These are phyloP conservation scores for Chloropsis cyanopogon DNA, from an alignment of 2,113 vertebrate genomes.

Conservation along the genomic window DNA sequence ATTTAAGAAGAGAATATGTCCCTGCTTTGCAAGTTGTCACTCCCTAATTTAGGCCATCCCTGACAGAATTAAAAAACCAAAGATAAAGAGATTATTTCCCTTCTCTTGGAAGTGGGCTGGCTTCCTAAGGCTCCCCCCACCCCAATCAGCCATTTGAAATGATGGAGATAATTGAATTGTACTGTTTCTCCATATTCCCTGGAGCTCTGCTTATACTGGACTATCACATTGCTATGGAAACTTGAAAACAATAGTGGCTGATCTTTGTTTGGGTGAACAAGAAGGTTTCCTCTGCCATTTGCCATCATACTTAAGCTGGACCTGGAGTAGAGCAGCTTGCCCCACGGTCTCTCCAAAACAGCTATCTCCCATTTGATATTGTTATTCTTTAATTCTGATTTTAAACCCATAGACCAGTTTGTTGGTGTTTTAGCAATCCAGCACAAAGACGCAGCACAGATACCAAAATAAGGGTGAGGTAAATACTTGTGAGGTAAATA, in stretches of 20 bases:
- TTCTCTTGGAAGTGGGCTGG: slow-evolving; percentile 55
- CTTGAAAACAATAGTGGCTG: background rate
- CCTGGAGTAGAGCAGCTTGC: background rate
- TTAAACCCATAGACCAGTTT: background rate
- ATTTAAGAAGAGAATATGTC: slow-evolving; percentile 73
- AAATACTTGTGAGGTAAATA: background rate
- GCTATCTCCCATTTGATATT: background rate
- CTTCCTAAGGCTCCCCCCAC: slow-evolving; percentile 42
- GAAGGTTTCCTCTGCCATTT: slow-evolving; percentile 7
- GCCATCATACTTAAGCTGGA: background rate
- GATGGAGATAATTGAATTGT: slow-evolving; percentile 73
- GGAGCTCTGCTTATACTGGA: slow-evolving; percentile 13
- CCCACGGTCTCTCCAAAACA: background rate
- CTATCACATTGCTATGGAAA: slow-evolving; percentile 51
- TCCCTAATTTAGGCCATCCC: slow-evolving; percentile 74
- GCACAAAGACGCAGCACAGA: background rate
- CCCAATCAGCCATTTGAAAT: slow-evolving; percentile 66
- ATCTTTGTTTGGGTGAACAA: slow-evolving; percentile 28
- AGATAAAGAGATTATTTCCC: slow-evolving; percentile 69
- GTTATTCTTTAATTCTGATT: background rate
- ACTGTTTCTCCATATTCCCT: slow-evolving; percentile 20
- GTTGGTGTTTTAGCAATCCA: background rate
- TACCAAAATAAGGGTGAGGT: background rate
- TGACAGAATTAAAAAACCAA: slow-evolving; percentile 62
- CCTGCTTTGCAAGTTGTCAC: slow-evolving; percentile 73